Evolutionary conservation across 2,797 vertebrate genomes (phyloP).

Genomic region (Coreius guichenoti): DNA sequence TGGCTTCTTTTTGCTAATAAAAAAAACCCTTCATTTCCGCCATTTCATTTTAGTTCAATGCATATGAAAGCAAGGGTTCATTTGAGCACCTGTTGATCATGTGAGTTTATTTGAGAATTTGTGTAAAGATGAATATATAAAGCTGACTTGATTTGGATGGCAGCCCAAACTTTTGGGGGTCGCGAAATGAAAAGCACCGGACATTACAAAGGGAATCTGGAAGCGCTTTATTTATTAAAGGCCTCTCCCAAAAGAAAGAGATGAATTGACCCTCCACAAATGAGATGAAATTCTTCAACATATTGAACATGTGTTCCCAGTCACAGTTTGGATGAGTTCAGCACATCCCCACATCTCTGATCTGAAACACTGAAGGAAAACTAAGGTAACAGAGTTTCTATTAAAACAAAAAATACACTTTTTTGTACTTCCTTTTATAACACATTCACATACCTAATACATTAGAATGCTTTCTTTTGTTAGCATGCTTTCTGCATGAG

Average conservation of each 20-base stretch:
- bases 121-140: background rate
- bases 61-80: constrained; percentile 40
- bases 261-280: constrained; percentile 6
- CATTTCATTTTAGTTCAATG: constrained; percentile 53
- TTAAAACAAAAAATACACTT: background rate
- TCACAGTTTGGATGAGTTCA: constrained; percentile 46
- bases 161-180: background rate
- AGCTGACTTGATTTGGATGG: background rate
- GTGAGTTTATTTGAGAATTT: constrained; percentile 5
- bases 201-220: constrained; percentile 32
- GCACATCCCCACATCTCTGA: constrained; percentile 27
- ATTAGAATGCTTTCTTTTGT: background rate
- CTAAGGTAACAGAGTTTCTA: constrained; percentile 8
- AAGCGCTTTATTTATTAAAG: constrained; percentile 27
- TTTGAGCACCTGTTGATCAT: constrained; percentile 37
- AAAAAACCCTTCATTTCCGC: constrained; percentile 51
- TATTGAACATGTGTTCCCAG: constrained; percentile 47
- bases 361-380: constrained; percentile 30
- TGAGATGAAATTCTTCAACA: constrained; percentile 36
- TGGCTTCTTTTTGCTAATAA: constrained; percentile 37
- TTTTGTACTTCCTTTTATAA: background rate
- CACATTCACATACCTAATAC: background rate
- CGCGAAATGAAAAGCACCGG: background rate
- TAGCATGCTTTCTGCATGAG: background rate
- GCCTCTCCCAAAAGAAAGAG: constrained; percentile 44